Conservation (phyloP, 2,113 vertebrate species). For the Carlito syrichta region DNA sequence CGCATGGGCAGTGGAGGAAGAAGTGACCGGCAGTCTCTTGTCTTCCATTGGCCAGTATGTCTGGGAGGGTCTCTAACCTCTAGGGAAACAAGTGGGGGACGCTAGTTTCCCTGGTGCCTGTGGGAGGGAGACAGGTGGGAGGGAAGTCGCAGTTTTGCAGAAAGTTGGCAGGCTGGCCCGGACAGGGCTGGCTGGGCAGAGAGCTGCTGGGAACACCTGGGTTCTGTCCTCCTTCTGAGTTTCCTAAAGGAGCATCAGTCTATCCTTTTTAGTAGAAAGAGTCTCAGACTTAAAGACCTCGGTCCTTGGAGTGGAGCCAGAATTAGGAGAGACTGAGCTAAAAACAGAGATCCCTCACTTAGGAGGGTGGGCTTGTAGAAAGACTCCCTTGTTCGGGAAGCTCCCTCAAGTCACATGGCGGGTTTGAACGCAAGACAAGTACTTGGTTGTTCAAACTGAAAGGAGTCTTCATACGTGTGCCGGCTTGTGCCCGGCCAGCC, state of each 20-base stretch:
- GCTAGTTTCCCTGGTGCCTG: background rate
- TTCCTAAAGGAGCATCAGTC: background rate
- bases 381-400: background rate
- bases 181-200: too few species aligned
- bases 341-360: background rate
- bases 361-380: background rate
- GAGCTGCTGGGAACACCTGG: background rate
- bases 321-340: background rate
- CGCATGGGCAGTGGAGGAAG: background rate
- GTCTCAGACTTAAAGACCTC: background rate
- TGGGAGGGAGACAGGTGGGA: background rate
- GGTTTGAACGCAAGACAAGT: background rate
- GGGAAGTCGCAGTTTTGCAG: background rate
- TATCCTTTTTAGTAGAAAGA: too few species aligned
- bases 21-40: accelerated
- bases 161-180: background rate
- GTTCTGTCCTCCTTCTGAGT: accelerated
- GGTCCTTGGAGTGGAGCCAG: background rate
- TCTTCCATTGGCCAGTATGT: accelerated
- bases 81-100: background rate
- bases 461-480: background rate
- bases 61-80: background rate
- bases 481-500: background rate
- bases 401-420: background rate
- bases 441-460: background rate